Percentiles rank a stretch among this genome's conserved stretches.
Evolutionary conservation across 2,888 invertebrate genomes (phyloP).

Genomic region (Ophonus ardosiacus): DNA sequence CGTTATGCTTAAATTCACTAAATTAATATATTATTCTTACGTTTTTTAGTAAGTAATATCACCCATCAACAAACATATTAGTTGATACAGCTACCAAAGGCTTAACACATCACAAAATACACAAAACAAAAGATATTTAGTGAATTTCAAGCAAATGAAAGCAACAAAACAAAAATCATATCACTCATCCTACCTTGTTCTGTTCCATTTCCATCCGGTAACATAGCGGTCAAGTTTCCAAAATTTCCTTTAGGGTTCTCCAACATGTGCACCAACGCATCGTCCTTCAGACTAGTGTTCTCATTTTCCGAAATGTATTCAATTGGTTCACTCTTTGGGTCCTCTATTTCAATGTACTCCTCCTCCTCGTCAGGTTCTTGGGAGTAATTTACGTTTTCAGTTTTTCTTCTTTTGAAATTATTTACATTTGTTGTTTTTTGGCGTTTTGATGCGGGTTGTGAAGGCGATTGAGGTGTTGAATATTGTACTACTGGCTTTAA

Average conservation of each 20-base stretch:
- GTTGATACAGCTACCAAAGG: constrained; percentile 25
- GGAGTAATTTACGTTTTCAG: constrained; percentile 54
- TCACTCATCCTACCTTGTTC: constrained; percentile 60
- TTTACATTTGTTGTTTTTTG: constrained; percentile 25
- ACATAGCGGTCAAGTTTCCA: constrained; percentile 55
- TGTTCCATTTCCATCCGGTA: constrained; percentile 61
- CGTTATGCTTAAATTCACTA: constrained; percentile 49
- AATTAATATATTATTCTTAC: constrained; percentile 18
- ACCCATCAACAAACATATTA: constrained; percentile 24
- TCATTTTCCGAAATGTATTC: constrained; percentile 64
- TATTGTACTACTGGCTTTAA: constrained; percentile 68
- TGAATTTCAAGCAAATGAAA: constrained; percentile 57
- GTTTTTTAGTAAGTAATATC: background rate
- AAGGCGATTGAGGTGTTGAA: constrained; percentile 46
- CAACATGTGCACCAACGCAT: constrained; percentile 58
- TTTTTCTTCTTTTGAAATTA: constrained; percentile 63
- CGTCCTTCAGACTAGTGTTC: constrained; percentile 57
- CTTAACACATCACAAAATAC: constrained; percentile 14
- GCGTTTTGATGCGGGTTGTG: constrained; percentile 53
- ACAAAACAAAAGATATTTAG: constrained; percentile 37
- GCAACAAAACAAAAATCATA: constrained; percentile 54
- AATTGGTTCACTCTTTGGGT: constrained; percentile 61
- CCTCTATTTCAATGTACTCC: constrained; percentile 65
- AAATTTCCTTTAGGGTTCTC: constrained; percentile 51
- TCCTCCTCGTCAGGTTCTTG: constrained; percentile 56